Evolutionary conservation across 2,888 invertebrate species (phyloP), one percentile per base, ranked within the genome.

Genomic region (Ormyrus thymus): DNA sequence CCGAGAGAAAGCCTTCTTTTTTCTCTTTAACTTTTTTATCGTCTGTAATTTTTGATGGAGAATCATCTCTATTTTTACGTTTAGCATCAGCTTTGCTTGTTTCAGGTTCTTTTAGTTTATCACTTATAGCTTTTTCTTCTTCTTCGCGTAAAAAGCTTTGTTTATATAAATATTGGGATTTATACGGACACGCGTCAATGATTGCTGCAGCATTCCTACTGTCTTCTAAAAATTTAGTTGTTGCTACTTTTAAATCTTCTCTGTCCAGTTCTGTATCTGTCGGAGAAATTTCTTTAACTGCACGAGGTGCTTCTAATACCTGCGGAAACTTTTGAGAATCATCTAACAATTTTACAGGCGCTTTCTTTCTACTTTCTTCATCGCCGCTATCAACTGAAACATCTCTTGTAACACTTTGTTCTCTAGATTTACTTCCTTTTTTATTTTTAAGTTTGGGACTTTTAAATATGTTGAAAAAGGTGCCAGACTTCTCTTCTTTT

Each of bases 381-480:
- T 85, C 86, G 0, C 83, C 82, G 51, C 82, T 84, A 5, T 86
- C 86, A 8, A 84, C 78, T 0, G 86, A 82, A 4, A 84, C 76
- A n/a, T 88, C 88, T 50, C 82, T 81, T 0, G 88, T 84, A 0
- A 84, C 80, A 56, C 85, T 86, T 73, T 85, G 85, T 51, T 90
- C 89, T 59, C 85, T 85, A 0, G 89, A 89, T 50, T 84, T 86
- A 56, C 86, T 87, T 45, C 87, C 86, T 29, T 86, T 86, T 48
- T 86, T 84, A 9, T 84, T 85, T 65, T 85, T 84, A 10, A 85
- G 77, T 76, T 86, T 89, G 0, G 89, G 86, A 56, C 86, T 87
- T 78, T 84, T 87, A 62, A 90, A 89, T 58, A 86, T 86, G 10
- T 85, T 85, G 11, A 89, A 88, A 50, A 89, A 87, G 11, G 86